Base-by-base conservation (phyloP, 37 sponge, comb jelly and placozoan species). In the Lycopodina hypogea region DNA sequence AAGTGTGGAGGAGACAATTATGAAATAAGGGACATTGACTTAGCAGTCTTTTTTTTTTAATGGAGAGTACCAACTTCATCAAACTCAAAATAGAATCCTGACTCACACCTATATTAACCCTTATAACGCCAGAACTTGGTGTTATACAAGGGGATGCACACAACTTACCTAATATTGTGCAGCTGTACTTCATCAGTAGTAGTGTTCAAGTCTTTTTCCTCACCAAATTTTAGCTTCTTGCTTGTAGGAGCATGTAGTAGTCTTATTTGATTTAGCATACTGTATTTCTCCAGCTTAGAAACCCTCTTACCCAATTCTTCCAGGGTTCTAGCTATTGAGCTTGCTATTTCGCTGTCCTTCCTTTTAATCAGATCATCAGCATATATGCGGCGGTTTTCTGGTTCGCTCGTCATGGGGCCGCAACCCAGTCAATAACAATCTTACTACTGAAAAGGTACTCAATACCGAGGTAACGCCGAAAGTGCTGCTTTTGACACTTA, bases 211-310 rank as follows among this genome's bases (percentile, higher is more conserved):
- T 51, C 68, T 52, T 76, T 63, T 32, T 84, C 84, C 19, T 76
- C 77, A 8, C 9, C 24, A 6, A 42, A 40, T 3, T 39, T 14
- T 4, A 79, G 36, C 36, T 79, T 70, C 26, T 33, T 68, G 40
- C 51, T 2, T 38, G 50, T 61, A 26, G 59, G 72, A 30, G 24
- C 2, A 14, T 72, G 42, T 6, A 61, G 64, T n/a, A 71, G 21
- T 9, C 23, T 39, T 21, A 81, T 63, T 42, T 81, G 81, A 32
- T 39, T 71, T 33, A 41, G 72, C 24, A 72, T 23, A 41, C 71
- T n/a, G 9, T 61, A 58, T 28, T 24, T 59, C 26, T 42, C 21
- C 4, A 72, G 40, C 1, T 18, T 28, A 33, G 63, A 17, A 3
- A 81, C 36, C 12, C n/a, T n/a, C 42, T 51, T 41, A 38, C 68